phyloP scores from a whole-genome alignment of 2,797 vertebrate genomes.

The Neosilurus mollespiculum region DNA sequence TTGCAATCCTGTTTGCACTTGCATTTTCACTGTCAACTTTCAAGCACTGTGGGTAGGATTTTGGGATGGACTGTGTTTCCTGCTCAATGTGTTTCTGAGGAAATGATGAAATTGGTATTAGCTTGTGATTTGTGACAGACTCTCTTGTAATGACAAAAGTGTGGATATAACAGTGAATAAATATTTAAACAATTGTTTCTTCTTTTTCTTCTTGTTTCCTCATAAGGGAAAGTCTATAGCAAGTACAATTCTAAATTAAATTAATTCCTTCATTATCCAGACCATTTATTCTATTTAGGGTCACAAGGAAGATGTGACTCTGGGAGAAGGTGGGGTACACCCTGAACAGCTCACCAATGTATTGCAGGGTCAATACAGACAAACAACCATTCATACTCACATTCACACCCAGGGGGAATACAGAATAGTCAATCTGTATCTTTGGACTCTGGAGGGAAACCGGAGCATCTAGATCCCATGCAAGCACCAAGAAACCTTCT shows the following conservation, averaged over 20 bases:
- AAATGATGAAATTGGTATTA: not conserved
- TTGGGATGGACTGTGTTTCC: not conserved
- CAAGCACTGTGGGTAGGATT: not conserved
- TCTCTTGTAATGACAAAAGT: not conserved
- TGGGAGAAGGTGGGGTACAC: no score
- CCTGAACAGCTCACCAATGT: no score
- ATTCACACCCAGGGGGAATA: no score
- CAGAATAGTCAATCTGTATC: no score
- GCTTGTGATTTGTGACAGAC: not conserved
- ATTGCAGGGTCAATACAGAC: no score
- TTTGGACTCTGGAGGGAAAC: no score
- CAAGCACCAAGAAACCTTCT: no score
- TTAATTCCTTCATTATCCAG: no score
- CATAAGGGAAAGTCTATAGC: not conserved
- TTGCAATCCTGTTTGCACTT: constrained; percentile 15
- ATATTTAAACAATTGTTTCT: not conserved
- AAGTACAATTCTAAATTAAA: not conserved
- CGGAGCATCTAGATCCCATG: no score
- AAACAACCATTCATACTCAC: no score
- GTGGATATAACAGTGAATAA: not conserved
- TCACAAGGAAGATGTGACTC: no score
- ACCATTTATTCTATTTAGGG: no score
- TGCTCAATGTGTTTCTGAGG: not conserved
- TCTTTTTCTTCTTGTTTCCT: not conserved
- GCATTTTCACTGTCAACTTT: constrained; percentile 4